Conservation (phyloP, 2,113 vertebrate species). For the Microcebus murinus region DNA sequence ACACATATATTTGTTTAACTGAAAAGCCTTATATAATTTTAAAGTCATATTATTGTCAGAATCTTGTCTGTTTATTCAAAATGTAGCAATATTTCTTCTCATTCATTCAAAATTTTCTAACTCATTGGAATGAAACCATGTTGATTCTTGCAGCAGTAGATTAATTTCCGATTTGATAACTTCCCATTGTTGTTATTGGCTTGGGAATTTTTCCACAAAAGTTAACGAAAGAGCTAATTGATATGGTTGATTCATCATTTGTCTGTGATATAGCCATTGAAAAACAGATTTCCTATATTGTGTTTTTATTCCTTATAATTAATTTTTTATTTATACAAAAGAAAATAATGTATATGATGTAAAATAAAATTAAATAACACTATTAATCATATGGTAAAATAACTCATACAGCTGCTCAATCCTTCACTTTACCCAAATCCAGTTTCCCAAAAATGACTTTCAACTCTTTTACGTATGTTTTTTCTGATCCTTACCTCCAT, state of each 20-base stretch:
- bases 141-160: not conserved
- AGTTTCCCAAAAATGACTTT: not conserved
- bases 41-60: not conserved
- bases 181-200: not conserved
- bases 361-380: not conserved
- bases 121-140: not conserved
- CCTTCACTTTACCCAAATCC: not conserved
- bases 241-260: not conserved
- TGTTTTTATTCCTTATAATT: not conserved
- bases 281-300: not conserved
- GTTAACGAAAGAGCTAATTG: not conserved
- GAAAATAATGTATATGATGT: not conserved
- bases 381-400: not conserved
- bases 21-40: not conserved
- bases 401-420: not conserved
- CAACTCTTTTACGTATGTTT: not conserved
- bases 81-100: not conserved
- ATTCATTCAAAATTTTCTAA: not conserved
- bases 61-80: not conserved
- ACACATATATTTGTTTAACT: not conserved
- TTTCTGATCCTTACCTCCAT: not conserved
- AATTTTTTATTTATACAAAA: not conserved
- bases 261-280: not conserved
- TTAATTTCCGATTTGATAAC: not conserved
- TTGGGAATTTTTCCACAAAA: not conserved